Conservation (phyloP, 1,140 invertebrate genomes). For the Macrostomum lignano region DNA sequence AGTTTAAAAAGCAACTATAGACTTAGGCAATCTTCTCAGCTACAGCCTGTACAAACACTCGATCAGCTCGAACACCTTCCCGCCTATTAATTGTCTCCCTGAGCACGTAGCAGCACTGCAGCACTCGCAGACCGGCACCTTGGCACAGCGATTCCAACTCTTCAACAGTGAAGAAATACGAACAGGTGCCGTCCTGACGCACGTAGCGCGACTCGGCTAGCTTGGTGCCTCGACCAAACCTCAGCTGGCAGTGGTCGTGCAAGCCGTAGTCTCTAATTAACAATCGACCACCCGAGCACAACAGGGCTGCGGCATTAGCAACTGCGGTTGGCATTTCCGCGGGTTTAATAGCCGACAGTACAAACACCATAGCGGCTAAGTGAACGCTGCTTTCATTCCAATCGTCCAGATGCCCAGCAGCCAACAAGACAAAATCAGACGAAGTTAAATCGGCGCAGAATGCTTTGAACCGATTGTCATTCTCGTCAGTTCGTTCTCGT, state of each 20-base stretch:
- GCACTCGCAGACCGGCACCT: background rate
- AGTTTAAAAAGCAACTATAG: too few relatives aligned
- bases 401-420: too few relatives aligned
- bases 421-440: too few relatives aligned
- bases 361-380: slow-evolving; percentile 43
- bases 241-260: slow-evolving; percentile 25
- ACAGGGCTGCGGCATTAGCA: slow-evolving; percentile 35
- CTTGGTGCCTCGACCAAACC: slow-evolving; percentile 63
- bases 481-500: too few relatives aligned
- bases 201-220: slow-evolving; percentile 34
- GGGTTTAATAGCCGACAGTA: slow-evolving; percentile 47
- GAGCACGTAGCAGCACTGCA: too few relatives aligned
- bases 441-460: too few relatives aligned
- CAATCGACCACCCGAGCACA: slow-evolving; percentile 18
- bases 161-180: slow-evolving; percentile 19
- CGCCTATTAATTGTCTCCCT: too few relatives aligned
- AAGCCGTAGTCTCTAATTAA: slow-evolving; percentile 26
- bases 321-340: slow-evolving; percentile 43
- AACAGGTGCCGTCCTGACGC: slow-evolving; percentile 25
- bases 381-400: slow-evolving; percentile 38
- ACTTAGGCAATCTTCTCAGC: too few relatives aligned
- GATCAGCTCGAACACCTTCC: too few relatives aligned
- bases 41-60: too few relatives aligned
- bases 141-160: background rate
- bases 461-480: too few relatives aligned